Conservation (phyloP, 2,888 invertebrate species). For the Nematopogon swammerdamellus region DNA sequence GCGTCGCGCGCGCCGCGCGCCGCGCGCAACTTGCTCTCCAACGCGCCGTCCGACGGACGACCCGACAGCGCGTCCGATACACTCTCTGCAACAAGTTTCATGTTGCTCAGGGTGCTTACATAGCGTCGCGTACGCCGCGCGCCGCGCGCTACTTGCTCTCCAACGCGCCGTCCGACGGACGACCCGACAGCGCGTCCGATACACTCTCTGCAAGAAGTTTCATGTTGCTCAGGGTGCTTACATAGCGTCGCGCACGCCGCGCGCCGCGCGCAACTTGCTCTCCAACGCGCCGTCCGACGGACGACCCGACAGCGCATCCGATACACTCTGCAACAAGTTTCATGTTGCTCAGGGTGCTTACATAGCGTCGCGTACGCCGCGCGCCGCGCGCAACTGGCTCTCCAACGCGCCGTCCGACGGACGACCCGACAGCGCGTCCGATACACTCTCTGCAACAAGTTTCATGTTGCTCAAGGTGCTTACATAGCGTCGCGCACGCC, state of each 20-base stretch:
- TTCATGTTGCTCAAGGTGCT: too few species aligned
- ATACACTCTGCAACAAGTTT: conserved; percentile 28
- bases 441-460: conserved; percentile 22
- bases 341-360: too few species aligned
- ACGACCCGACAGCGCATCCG: conserved; percentile 26
- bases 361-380: conserved; percentile 34
- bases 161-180: conserved; percentile 20
- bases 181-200: conserved; percentile 28
- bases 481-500: conserved; percentile 36
- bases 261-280: conserved; percentile 22
- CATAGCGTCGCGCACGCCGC: conserved; percentile 35
- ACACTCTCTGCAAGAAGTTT: conserved; percentile 27
- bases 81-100: conserved; percentile 25
- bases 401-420: conserved; percentile 5
- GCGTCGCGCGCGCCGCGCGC: conserved; percentile 35
- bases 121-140: conserved; percentile 32
- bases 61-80: conserved; percentile 31
- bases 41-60: conserved; percentile 20
- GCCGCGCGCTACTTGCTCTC: conserved; percentile 23
- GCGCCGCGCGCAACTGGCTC: conserved; percentile 23
- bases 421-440: too few species aligned
- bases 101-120: too few species aligned
- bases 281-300: conserved; percentile 20
- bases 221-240: too few species aligned
- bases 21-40: conserved; percentile 20